Conservation (phyloP, 2,113 vertebrate species). For the Leucopsar rothschildi region DNA sequence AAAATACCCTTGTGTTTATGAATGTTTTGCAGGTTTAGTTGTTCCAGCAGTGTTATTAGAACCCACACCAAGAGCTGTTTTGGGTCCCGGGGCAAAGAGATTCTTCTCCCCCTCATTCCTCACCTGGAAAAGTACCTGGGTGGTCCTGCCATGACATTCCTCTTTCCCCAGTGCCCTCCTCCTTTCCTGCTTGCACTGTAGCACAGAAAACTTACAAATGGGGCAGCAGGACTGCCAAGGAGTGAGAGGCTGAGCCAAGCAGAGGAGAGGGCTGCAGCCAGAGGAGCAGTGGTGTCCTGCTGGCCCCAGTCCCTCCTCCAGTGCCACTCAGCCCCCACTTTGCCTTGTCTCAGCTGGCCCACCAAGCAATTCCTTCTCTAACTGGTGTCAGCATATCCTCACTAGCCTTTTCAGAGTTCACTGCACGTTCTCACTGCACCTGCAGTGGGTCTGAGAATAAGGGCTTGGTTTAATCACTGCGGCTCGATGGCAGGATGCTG, state of each 20-base stretch:
- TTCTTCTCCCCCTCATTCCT: slow-evolving; percentile 37
- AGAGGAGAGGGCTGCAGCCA: background rate
- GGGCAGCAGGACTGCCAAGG: background rate
- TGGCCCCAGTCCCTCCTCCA: background rate
- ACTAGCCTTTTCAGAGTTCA: accelerated
- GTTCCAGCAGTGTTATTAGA: background rate
- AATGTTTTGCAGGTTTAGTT: background rate
- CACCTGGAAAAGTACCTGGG: slow-evolving; percentile 33
- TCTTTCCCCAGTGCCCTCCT: background rate
- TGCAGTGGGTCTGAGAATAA: background rate
- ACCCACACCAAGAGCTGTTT: slow-evolving; percentile 36
- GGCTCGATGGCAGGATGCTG: background rate
- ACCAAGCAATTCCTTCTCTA: background rate
- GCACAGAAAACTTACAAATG: background rate
- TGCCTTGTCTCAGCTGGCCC: background rate
- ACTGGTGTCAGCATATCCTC: background rate
- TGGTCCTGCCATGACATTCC: slow-evolving; percentile 39
- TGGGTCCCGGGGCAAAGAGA: slow-evolving; percentile 43
- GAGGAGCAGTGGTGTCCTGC: background rate
- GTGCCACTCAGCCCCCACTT: accelerated
- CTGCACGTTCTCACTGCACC: accelerated
- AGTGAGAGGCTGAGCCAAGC: background rate
- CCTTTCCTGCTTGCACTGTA: background rate
- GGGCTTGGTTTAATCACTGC: background rate
- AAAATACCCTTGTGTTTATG: background rate